These are phyloP conservation scores for Lepidurus packardi DNA, from an alignment of 1,140 invertebrate species.

Conservation along the genomic window DNA sequence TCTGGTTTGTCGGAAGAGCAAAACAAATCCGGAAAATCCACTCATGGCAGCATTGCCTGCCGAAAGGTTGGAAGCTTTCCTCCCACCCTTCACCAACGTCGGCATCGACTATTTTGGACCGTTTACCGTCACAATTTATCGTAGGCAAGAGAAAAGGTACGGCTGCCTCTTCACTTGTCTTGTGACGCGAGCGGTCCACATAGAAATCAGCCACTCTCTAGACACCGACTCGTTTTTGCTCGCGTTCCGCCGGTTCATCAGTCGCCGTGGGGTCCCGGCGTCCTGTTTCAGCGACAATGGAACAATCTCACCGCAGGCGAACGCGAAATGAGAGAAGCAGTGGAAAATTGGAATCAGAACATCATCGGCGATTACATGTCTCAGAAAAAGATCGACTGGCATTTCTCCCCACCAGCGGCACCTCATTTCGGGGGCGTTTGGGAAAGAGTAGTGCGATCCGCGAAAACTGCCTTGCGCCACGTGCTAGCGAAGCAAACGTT, in stretches of 20 bases:
- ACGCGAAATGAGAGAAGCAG: neutral
- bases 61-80: slow-evolving; percentile 31
- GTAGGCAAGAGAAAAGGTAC: slow-evolving; percentile 37
- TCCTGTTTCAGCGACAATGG: slow-evolving; percentile 41
- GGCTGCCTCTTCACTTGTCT: slow-evolving; percentile 39
- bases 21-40: slow-evolving; percentile 11
- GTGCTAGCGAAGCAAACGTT: neutral
- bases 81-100: slow-evolving; percentile 33
- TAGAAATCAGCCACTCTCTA: slow-evolving; percentile 39
- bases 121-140: slow-evolving; percentile 34
- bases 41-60: slow-evolving; percentile 35
- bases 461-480: neutral
- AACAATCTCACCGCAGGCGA: slow-evolving; percentile 40
- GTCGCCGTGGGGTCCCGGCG: slow-evolving; percentile 38
- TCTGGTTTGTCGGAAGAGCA: slow-evolving; percentile 29
- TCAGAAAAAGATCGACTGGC: slow-evolving; percentile 37
- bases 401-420: slow-evolving; percentile 37
- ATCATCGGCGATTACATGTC: slow-evolving; percentile 26
- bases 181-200: slow-evolving; percentile 39
- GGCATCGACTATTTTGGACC: slow-evolving; percentile 40
- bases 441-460: slow-evolving; percentile 37
- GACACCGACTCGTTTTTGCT: slow-evolving; percentile 39
- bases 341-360: slow-evolving; percentile 36
- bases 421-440: slow-evolving; percentile 39
- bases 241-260: slow-evolving; percentile 40